phyloP scores from a whole-genome alignment of 2,113 vertebrate species.

The Scolopax mira region DNA sequence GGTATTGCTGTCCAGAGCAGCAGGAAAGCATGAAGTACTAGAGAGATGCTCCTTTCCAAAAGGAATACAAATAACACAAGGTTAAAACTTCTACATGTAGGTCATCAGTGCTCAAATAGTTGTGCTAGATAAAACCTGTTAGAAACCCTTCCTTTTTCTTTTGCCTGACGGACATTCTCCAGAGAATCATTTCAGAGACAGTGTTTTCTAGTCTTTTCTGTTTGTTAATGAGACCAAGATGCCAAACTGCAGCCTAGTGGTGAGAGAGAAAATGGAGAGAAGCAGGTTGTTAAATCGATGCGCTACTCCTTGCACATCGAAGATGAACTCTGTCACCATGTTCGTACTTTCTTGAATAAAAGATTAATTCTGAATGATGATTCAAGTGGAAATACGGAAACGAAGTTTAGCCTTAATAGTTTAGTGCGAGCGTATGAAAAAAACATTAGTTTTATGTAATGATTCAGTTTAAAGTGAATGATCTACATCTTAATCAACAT shows the following conservation, averaged over 20 bases:
- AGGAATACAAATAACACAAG: accelerated
- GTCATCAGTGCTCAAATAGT: background rate
- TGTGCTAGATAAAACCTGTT: background rate
- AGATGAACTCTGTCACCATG: background rate
- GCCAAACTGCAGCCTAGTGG: background rate
- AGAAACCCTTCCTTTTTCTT: background rate
- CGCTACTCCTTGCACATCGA: background rate
- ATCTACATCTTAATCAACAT: slow-evolving; percentile 42
- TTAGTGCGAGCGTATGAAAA: background rate
- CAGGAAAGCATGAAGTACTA: background rate
- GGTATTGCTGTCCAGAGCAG: background rate
- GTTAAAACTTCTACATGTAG: background rate
- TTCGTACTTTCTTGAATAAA: background rate
- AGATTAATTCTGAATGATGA: background rate
- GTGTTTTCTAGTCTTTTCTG: background rate
- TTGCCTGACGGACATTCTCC: background rate
- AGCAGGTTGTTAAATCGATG: background rate
- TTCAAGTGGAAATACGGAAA: background rate
- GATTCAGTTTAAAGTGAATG: background rate
- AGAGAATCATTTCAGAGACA: background rate
- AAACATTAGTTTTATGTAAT: background rate
- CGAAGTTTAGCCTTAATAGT: background rate
- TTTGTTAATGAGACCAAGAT: background rate
- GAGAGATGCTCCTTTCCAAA: background rate
- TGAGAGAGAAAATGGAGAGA: background rate